Evolutionary conservation across 2,888 invertebrate species (phyloP).

Genomic region (Mesorhabditis sp.): DNA sequence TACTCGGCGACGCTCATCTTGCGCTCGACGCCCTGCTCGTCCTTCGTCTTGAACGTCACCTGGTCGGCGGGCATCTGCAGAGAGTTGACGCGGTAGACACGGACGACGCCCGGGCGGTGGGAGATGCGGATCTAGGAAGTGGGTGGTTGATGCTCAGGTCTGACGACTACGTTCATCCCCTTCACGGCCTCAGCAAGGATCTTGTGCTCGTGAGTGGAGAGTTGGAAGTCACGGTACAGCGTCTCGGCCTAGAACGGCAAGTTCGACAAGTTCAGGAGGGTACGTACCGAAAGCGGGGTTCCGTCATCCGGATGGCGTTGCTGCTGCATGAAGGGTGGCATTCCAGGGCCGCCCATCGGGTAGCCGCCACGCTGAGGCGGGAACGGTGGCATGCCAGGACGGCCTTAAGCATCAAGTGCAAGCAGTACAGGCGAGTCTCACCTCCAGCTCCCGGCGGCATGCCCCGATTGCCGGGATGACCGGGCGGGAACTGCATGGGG

Average conservation of each 20-base stretch:
- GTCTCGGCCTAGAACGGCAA: slow-evolving; percentile 18
- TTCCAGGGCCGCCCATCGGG: slow-evolving; percentile 18
- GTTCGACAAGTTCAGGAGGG: background rate
- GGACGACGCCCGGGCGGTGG: slow-evolving; percentile 41
- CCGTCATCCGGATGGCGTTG: slow-evolving; percentile 11
- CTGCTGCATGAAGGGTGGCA: slow-evolving; percentile 15
- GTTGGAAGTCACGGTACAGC: slow-evolving; percentile 30
- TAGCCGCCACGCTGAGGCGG: slow-evolving; percentile 14
- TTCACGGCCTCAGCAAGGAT: slow-evolving; percentile 42
- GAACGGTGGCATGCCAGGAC: slow-evolving; percentile 8
- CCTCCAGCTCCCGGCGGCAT: slow-evolving; percentile 17
- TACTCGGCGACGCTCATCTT: slow-evolving; percentile 49
- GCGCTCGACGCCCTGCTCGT: slow-evolving; percentile 32
- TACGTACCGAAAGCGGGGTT: slow-evolving; percentile 5
- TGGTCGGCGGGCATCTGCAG: slow-evolving; percentile 44
- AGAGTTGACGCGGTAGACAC: slow-evolving; percentile 51
- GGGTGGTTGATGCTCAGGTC: too few relatives aligned
- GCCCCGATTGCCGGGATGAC: slow-evolving; percentile 6
- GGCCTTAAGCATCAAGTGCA: slow-evolving; percentile 4
- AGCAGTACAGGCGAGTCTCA: slow-evolving; percentile 1
- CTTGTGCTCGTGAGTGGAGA: slow-evolving; percentile 35
- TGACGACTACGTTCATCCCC: slow-evolving; percentile 29
- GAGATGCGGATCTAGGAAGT: slow-evolving; percentile 28
- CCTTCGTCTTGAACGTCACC: slow-evolving; percentile 35
- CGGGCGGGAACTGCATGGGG: background rate